These are phyloP conservation scores for Megalurothrips usitatus DNA, from an alignment of 2,888 invertebrate genomes.

Conservation along the genomic window DNA sequence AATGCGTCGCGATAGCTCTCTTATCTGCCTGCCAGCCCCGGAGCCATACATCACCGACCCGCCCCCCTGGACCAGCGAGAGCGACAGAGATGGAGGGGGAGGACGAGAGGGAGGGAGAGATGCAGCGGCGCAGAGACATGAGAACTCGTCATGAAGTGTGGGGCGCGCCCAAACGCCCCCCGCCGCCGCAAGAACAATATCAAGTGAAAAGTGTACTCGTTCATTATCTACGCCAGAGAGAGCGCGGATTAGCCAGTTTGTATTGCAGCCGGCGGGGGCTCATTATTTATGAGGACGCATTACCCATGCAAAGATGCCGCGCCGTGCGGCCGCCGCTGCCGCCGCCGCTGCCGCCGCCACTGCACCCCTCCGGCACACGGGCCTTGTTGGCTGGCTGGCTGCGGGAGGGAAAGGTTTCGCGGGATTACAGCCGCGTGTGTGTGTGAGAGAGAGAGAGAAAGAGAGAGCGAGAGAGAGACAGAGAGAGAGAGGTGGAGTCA, in stretches of 20 bases:
- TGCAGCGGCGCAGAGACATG: not conserved
- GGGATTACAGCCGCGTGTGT: too few species aligned
- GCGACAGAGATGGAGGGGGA: too few species aligned
- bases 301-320: not conserved
- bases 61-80: too few species aligned
- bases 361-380: not conserved
- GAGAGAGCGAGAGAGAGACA: not conserved
- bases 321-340: not conserved
- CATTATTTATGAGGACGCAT: not conserved
- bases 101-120: not conserved
- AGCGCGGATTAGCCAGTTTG: not conserved
- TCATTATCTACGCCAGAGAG: not conserved
- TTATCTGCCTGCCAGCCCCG: too few species aligned
- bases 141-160: not conserved
- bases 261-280: not conserved
- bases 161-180: too few species aligned
- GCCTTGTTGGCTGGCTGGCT: too few species aligned
- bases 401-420: too few species aligned
- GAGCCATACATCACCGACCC: too few species aligned
- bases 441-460: too few species aligned
- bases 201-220: not conserved
- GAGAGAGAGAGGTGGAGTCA: not conserved
- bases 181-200: not conserved
- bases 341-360: not conserved
- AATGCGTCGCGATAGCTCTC: too few species aligned